Conservation (phyloP, 2,888 invertebrate species). For the Proisotoma minuta region DNA sequence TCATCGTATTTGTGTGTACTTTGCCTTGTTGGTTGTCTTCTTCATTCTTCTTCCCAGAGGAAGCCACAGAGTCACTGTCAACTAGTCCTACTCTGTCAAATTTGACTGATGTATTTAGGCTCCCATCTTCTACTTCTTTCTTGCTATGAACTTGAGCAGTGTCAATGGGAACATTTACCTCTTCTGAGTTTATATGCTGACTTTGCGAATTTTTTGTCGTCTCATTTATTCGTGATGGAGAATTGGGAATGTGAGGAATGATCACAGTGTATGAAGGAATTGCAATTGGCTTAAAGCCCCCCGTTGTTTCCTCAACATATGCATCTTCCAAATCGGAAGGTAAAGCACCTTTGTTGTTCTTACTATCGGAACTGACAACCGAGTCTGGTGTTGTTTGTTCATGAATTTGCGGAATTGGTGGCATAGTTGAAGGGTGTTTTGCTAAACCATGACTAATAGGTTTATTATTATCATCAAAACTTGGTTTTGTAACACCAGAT, state of each 20-base stretch:
- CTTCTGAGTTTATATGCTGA: background rate
- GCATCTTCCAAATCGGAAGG: conserved; percentile 1
- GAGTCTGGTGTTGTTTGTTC: background rate
- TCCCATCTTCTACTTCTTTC: background rate
- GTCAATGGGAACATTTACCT: background rate
- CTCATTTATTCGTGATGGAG: background rate
- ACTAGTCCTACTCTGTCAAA: conserved; percentile 24
- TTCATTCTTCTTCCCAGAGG: background rate
- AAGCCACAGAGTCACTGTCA: conserved; percentile 1
- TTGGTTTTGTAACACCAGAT: background rate
- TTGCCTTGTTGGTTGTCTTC: background rate
- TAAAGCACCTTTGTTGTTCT: too few species aligned
- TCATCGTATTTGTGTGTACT: background rate
- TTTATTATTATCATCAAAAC: conserved; percentile 9
- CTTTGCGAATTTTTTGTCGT: background rate
- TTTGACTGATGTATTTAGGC: conserved; percentile 9
- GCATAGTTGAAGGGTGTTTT: background rate
- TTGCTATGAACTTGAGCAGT: background rate
- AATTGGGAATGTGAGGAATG: conserved; percentile 44
- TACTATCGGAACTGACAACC: background rate
- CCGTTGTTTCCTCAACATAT: conserved; percentile 14
- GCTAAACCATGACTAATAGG: conserved; percentile 22
- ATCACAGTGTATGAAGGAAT: conserved; percentile 43
- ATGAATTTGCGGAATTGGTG: background rate
- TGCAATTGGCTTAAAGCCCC: conserved; percentile 32